Conservation (phyloP, 2,113 vertebrate species). For the Sebastes schlegelii region DNA sequence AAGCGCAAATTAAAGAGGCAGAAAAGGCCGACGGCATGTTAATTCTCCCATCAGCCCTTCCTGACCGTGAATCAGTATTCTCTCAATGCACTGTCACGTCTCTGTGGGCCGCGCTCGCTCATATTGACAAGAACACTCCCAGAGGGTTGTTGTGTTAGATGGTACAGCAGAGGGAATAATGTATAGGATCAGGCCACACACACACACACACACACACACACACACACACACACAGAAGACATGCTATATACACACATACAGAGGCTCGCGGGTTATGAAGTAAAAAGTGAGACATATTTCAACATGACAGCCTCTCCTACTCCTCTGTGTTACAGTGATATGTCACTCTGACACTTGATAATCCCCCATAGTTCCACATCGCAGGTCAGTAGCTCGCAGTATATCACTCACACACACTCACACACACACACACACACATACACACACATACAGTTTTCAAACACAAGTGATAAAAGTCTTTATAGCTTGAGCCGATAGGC, state of each 20-base stretch:
- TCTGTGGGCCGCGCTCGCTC: slow-evolving; percentile 47
- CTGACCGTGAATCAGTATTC: slow-evolving; percentile 56
- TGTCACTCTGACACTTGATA: slow-evolving; percentile 82
- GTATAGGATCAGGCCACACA: slow-evolving; percentile 34
- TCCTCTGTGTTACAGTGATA: slow-evolving; percentile 71
- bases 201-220: slow-evolving; percentile 26
- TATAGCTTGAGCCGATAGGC: slow-evolving; percentile 39
- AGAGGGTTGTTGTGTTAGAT: slow-evolving; percentile 48
- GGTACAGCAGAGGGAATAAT: slow-evolving; percentile 32
- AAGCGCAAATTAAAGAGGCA: slow-evolving; percentile 44
- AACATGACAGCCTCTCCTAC: slow-evolving; percentile 67
- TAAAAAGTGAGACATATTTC: slow-evolving; percentile 75
- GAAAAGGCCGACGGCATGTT: slow-evolving; percentile 33
- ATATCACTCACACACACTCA: slow-evolving; percentile 23
- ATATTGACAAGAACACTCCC: slow-evolving; percentile 51
- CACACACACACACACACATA: slow-evolving; percentile 31
- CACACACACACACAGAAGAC: slow-evolving; percentile 9
- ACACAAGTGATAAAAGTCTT: slow-evolving; percentile 51
- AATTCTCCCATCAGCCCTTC: slow-evolving; percentile 44
- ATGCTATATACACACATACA: slow-evolving; percentile 11
- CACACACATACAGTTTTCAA: slow-evolving; percentile 37
- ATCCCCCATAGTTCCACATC: slow-evolving; percentile 75
- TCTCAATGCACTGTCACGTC: slow-evolving; percentile 53
- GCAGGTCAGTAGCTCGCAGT: slow-evolving; percentile 51
- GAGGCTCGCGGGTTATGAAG: slow-evolving; percentile 62